Conservation (phyloP, 1,140 invertebrate genomes). For the Conus betulinus region DNA sequence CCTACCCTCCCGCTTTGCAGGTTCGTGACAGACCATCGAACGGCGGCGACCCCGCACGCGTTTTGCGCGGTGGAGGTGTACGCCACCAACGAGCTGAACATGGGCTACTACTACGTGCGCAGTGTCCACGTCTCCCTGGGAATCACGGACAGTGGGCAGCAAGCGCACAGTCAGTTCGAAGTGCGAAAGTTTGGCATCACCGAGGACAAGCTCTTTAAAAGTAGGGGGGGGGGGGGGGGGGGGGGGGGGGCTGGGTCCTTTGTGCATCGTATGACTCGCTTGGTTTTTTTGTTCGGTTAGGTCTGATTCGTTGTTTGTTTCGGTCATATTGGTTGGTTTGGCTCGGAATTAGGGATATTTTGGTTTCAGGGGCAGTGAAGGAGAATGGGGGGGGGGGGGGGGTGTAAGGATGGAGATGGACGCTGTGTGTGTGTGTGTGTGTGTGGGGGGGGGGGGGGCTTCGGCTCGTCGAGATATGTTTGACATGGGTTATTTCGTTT, state of each 20-base stretch:
- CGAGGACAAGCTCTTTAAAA: not conserved
- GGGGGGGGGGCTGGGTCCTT: not conserved
- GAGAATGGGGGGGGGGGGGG: not conserved
- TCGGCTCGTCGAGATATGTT: too few relatives aligned
- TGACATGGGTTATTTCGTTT: too few relatives aligned
- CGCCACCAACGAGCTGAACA: slow-evolving; percentile 21
- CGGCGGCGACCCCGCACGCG: not conserved
- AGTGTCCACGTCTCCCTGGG: slow-evolving; percentile 23
- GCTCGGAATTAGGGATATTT: too few relatives aligned
- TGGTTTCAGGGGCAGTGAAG: too few relatives aligned
- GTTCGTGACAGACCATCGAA: not conserved
- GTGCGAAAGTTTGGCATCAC: slow-evolving; percentile 13
- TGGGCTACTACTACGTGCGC: not conserved
- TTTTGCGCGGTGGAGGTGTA: slow-evolving; percentile 26
- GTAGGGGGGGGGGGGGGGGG: not conserved
- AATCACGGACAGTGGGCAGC: slow-evolving; percentile 14
- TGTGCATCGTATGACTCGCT: not conserved
- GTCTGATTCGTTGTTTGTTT: too few relatives aligned
- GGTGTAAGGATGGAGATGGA: not conserved
- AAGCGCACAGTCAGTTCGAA: slow-evolving; percentile 19
- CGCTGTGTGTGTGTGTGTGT: slow-evolving; percentile 1
- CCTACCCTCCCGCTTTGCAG: not conserved
- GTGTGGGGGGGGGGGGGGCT: not conserved
- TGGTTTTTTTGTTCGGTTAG: too few relatives aligned
- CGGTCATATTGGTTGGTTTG: too few relatives aligned